These are phyloP conservation scores for Sphyrna mokarran DNA, from an alignment of 2,113 vertebrate species.

Conservation along the genomic window DNA sequence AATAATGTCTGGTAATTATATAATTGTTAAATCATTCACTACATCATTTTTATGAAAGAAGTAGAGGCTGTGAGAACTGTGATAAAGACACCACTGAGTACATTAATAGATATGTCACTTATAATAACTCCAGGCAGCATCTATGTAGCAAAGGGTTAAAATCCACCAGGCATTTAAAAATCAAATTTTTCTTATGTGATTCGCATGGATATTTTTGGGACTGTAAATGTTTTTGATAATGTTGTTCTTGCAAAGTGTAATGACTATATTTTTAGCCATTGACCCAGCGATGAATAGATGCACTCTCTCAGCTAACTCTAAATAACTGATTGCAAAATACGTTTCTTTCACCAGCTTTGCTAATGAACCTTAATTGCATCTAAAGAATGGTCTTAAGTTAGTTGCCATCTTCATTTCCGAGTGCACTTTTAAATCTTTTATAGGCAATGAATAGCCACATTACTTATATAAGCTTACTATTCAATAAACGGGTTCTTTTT, in stretches of 20 bases:
- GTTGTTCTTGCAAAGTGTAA: neutral
- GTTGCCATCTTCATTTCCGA: neutral
- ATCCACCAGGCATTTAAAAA: neutral
- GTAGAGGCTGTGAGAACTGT: neutral
- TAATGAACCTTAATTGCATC: conserved; percentile 2
- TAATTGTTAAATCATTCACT: neutral
- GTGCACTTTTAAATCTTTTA: neutral
- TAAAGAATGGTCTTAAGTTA: neutral
- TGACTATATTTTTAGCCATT: neutral
- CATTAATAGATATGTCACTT: neutral
- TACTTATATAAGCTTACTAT: neutral
- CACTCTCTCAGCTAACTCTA: neutral
- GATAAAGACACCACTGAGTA: neutral
- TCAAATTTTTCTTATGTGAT: neutral
- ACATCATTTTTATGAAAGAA: neutral
- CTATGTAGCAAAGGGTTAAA: neutral
- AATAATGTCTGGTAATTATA: neutral
- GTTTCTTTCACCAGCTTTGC: neutral
- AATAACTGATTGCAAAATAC: neutral
- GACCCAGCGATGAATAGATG: neutral
- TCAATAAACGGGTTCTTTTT: neutral
- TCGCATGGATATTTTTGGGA: neutral
- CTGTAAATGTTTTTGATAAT: neutral
- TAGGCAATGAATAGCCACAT: neutral
- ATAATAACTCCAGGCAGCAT: neutral